These are phyloP conservation scores for Calameuta filiformis DNA, from an alignment of 2,888 invertebrate species.

Conservation along the genomic window DNA sequence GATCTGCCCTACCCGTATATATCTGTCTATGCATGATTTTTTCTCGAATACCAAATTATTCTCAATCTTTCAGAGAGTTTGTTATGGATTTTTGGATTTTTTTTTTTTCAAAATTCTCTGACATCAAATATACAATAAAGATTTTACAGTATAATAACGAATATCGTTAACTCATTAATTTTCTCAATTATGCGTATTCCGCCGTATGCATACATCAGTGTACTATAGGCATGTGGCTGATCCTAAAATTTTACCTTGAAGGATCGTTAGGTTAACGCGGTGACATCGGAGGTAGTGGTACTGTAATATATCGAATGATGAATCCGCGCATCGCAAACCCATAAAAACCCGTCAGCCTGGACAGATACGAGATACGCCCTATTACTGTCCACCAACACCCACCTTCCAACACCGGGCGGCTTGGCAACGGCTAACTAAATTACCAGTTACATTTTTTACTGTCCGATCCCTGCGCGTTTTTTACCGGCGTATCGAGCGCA, in stretches of 20 bases:
- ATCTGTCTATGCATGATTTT: neutral
- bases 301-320: slow-evolving; percentile 63
- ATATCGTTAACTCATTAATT: neutral
- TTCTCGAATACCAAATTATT: neutral
- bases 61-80: neutral
- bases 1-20: neutral
- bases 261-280: slow-evolving; percentile 53
- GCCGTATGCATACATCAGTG: neutral
- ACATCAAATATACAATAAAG: neutral
- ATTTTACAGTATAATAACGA: neutral
- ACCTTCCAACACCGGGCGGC: slow-evolving; percentile 37
- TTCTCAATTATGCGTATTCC: neutral
- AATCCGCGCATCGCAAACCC: slow-evolving; percentile 63
- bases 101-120: too few relatives aligned
- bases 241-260: slow-evolving; percentile 47
- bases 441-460: slow-evolving; percentile 65
- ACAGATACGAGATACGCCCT: slow-evolving; percentile 65
- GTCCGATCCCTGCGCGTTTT: slow-evolving; percentile 59
- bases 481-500: slow-evolving; percentile 60
- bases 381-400: slow-evolving; percentile 61
- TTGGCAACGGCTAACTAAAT: slow-evolving; percentile 63
- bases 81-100: too few relatives aligned
- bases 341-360: slow-evolving; percentile 63
- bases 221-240: slow-evolving; percentile 1
- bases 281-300: slow-evolving; percentile 48